These are phyloP conservation scores for Gastrophryne carolinensis DNA, from an alignment of 2,797 vertebrate genomes.

Conservation along the genomic window DNA sequence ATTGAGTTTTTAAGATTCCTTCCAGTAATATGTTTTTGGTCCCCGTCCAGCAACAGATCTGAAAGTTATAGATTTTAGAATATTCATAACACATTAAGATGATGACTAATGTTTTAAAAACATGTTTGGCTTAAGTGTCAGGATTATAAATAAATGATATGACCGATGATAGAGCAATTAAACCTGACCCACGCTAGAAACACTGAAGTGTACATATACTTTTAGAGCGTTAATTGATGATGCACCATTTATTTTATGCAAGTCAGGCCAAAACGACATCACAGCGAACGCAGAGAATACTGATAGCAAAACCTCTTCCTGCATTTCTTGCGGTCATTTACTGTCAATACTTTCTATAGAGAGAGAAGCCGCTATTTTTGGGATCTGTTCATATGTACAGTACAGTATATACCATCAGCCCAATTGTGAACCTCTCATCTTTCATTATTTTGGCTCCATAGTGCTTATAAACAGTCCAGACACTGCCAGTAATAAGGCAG, in stretches of 20 bases:
- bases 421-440: no score
- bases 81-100: slow-evolving; percentile 41
- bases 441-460: no score
- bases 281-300: no score
- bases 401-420: no score
- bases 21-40: slow-evolving; percentile 20
- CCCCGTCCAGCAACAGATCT: slow-evolving; percentile 28
- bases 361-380: no score
- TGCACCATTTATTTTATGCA: slow-evolving; percentile 8
- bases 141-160: slow-evolving; percentile 42
- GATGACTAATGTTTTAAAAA: slow-evolving; percentile 39
- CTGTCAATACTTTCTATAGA: no score
- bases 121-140: slow-evolving; percentile 30
- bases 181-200: slow-evolving; percentile 39
- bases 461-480: no score
- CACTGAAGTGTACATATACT: slow-evolving; percentile 32
- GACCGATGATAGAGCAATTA: slow-evolving; percentile 33
- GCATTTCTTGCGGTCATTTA: no score
- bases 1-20: background rate
- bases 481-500: no score
- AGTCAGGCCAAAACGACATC: slow-evolving; percentile 11
- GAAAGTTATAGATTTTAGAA: slow-evolving; percentile 42
- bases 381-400: no score
- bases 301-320: no score
- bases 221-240: slow-evolving; percentile 44